Evolutionary conservation across 2,888 invertebrate species (phyloP).

Genomic region (Thymelicus lineola): DNA sequence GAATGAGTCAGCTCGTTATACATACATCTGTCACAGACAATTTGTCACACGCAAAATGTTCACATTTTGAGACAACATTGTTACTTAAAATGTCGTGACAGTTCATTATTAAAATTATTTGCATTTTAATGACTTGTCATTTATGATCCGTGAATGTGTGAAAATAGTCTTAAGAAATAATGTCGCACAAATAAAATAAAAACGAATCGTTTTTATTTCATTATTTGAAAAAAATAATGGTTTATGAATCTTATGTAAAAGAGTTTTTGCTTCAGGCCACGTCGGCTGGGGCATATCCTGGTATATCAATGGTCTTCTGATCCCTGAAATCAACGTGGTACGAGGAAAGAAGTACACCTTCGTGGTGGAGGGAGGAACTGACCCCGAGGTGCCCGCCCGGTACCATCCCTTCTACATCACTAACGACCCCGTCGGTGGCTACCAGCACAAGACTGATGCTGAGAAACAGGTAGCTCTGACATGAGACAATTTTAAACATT

Average conservation of each 20-base stretch:
- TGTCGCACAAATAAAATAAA: too few relatives aligned
- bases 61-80: too few relatives aligned
- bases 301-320: slow-evolving; percentile 97
- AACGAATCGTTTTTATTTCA: too few relatives aligned
- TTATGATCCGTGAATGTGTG: too few relatives aligned
- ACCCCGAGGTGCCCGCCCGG: slow-evolving; percentile 91
- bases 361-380: slow-evolving; percentile 93
- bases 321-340: slow-evolving; percentile 96
- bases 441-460: slow-evolving; percentile 91
- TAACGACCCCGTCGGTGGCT: slow-evolving; percentile 96
- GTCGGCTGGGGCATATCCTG: slow-evolving; percentile 97
- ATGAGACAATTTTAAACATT: not conserved
- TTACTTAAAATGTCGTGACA: too few relatives aligned
- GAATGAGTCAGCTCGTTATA: too few relatives aligned
- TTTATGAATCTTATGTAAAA: not conserved
- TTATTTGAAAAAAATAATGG: too few relatives aligned
- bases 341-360: slow-evolving; percentile 95
- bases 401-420: slow-evolving; percentile 98
- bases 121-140: too few relatives aligned
- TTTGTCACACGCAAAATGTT: too few relatives aligned
- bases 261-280: slow-evolving; percentile 87
- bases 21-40: too few relatives aligned
- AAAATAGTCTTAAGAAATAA: too few relatives aligned
- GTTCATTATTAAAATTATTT: too few relatives aligned
- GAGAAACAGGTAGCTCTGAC: slow-evolving; percentile 88